Evolutionary conservation across 2,797 vertebrate genomes (phyloP), one percentile per base, ranked within the genome.

Genomic region (Silurus aristotelis): DNA sequence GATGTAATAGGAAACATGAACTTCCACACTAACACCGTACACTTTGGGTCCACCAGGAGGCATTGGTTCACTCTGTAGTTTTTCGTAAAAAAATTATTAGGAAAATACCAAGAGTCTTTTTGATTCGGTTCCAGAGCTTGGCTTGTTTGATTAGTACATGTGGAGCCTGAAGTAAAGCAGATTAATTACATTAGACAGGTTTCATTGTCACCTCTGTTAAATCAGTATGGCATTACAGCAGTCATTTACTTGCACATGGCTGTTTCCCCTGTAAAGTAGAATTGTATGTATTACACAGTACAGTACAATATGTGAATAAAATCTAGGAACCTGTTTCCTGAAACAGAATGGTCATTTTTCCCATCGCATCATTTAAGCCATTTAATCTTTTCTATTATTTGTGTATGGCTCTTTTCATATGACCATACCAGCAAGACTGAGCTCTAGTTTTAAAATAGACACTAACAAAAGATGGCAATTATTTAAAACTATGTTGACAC

Each of bases 251-350:
- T 12, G 63, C 61, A 48, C 61, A 25, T 52, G 14, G 15, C 61
- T 80, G 90, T 93, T 93, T 93, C 92, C 92, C 91, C 92, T 79
- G 92, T 94, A 94, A 94, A 92, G 93, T 91, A 94, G 91, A 88
- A 92, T 91, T 91, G 89, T 83, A 13, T 38, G 4, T 81, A 60
- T 60, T 64, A 27, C 17, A 48, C 46, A 55, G 63, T 55, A 68
- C 64, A 81, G 79, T 67, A 31, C 63, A 67, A 20, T 10, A n/a
- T 80, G n/a, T 27, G 12, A 80, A 80, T 66, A 31, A 61, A 77
- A 77, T 17, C 27, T 14, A 6, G 5, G 0, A 20, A 38, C 8
- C 52, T 52, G 43, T 73, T 46, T 73, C 20, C 9, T 48, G 12
- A 5, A 56, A 31, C 14, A 60, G 25, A 80, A 66, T 52, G 5